phyloP scores from a whole-genome alignment of 2,888 invertebrate species.

The Tuberolachnus salignus region DNA sequence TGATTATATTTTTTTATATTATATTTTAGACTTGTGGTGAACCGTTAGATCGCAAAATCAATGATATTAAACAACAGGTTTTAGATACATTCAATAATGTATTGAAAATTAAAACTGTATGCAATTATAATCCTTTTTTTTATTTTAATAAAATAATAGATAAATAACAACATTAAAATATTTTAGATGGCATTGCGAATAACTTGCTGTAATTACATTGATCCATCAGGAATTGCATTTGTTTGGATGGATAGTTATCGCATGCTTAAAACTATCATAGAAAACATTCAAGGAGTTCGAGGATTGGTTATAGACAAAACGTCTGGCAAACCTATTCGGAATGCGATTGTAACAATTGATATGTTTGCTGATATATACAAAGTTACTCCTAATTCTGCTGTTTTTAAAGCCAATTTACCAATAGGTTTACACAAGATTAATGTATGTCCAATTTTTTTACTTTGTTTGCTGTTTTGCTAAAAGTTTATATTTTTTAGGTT shows the following conservation, averaged over 20 bases:
- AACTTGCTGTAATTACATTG: constrained; percentile 60
- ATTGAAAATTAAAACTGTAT: constrained; percentile 57
- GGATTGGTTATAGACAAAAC: constrained; percentile 73
- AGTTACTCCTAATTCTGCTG: constrained; percentile 72
- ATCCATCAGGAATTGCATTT: constrained; percentile 61
- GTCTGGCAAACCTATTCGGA: constrained; percentile 70
- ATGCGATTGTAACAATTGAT: constrained; percentile 74
- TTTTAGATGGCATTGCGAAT: constrained; percentile 59
- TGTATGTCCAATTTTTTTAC: constrained; percentile 58
- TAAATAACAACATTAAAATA: neutral
- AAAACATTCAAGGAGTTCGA: constrained; percentile 67
- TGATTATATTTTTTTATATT: neutral
- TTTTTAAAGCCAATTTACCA: constrained; percentile 75
- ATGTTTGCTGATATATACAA: constrained; percentile 65
- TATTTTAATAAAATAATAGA: neutral
- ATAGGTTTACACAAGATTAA: constrained; percentile 72
- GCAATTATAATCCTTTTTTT: constrained; percentile 10
- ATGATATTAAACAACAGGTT: constrained; percentile 58
- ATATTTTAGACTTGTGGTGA: constrained; percentile 31
- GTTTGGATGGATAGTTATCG: constrained; percentile 61
- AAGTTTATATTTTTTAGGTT: constrained; percentile 21
- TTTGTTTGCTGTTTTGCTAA: neutral
- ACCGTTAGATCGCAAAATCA: constrained; percentile 54
- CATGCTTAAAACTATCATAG: constrained; percentile 39
- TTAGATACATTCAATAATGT: constrained; percentile 58